A percentile compares a stretch with the other conserved stretches of the same genome.
These are phyloP conservation scores for Varanus salvator DNA, from an alignment of 2,113 vertebrate species.

Conservation along the genomic window DNA sequence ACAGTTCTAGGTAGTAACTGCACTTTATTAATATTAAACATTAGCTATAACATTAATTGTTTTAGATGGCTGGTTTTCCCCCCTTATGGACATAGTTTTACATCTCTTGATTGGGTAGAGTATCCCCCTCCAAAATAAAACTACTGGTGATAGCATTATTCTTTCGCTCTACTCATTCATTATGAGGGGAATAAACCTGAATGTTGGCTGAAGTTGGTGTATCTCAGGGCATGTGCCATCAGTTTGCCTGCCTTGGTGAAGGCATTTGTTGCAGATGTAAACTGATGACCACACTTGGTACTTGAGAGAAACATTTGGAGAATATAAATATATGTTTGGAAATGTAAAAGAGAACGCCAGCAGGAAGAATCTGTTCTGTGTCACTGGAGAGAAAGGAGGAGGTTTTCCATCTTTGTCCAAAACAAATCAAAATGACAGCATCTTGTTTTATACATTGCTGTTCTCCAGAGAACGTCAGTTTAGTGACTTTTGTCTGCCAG, in stretches of 20 bases:
- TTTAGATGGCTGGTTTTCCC: slow-evolving; percentile 59
- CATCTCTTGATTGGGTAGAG: slow-evolving; percentile 44
- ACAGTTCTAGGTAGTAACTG: not conserved
- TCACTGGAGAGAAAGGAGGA: slow-evolving; percentile 53
- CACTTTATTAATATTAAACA: not conserved
- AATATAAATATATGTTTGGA: slow-evolving; percentile 44
- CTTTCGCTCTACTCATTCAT: slow-evolving; percentile 37
- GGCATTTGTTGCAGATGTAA: slow-evolving; percentile 48
- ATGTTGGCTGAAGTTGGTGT: slow-evolving; percentile 63
- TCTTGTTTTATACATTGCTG: slow-evolving; percentile 51
- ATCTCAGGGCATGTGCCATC: slow-evolving; percentile 59
- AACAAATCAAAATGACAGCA: slow-evolving; percentile 65
- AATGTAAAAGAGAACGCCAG: slow-evolving; percentile 59
- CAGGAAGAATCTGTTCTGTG: slow-evolving; percentile 64
- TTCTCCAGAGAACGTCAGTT: slow-evolving; percentile 48
- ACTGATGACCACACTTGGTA: slow-evolving; percentile 38
- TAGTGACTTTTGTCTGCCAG: slow-evolving; percentile 42
- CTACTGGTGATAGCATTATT: slow-evolving; percentile 51
- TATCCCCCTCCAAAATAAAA: slow-evolving; percentile 27
- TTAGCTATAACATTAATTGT: not conserved
- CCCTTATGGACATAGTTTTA: slow-evolving; percentile 61
- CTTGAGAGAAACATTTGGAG: slow-evolving; percentile 58
- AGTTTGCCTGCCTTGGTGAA: slow-evolving; percentile 47
- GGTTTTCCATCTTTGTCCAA: slow-evolving; percentile 54
- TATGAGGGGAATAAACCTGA: slow-evolving; percentile 68